Percentiles rank a stretch among this genome's conserved stretches.
phyloP scores from a whole-genome alignment of 2,888 invertebrate species.

The Mythimna pallens region DNA sequence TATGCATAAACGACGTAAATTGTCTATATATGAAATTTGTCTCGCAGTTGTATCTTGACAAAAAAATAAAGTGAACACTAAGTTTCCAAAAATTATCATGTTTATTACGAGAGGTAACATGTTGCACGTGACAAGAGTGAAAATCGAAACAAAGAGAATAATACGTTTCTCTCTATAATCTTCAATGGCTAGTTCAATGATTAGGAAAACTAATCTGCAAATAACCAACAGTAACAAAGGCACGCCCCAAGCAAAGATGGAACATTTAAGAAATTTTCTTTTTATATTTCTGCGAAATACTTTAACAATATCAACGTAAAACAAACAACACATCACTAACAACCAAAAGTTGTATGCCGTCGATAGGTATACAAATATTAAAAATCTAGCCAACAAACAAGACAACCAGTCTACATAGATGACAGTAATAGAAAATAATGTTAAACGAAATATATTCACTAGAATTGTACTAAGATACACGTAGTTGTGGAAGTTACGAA shows the following conservation, averaged over 20 bases:
- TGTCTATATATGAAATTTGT: not conserved
- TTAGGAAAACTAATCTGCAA: not conserved
- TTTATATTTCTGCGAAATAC: conserved; percentile 14
- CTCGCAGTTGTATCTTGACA: not conserved
- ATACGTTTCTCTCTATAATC: accelerated
- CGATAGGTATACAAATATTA: conserved; percentile 13
- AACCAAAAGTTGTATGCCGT: conserved; percentile 27
- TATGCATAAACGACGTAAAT: not conserved
- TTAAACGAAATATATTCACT: conserved; percentile 31
- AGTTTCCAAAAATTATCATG: not conserved
- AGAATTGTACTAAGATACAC: conserved; percentile 23
- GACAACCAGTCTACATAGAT: not conserved
- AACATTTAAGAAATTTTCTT: conserved; percentile 21
- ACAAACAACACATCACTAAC: conserved; percentile 30
- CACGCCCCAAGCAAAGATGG: conserved; percentile 22
- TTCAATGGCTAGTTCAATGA: not conserved
- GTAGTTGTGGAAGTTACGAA: conserved; percentile 34
- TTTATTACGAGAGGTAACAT: conserved; percentile 24
- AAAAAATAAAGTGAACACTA: conserved; percentile 16
- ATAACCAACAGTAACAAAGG: conserved; percentile 4
- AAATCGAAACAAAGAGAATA: not conserved
- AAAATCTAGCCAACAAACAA: no score
- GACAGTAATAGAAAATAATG: not conserved
- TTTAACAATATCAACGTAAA: conserved; percentile 38
- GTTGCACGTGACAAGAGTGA: not conserved